Evolutionary conservation across 2,888 invertebrate species (phyloP), one percentile per base, ranked within the genome.

Genomic region (Lissonota sp.): DNA sequence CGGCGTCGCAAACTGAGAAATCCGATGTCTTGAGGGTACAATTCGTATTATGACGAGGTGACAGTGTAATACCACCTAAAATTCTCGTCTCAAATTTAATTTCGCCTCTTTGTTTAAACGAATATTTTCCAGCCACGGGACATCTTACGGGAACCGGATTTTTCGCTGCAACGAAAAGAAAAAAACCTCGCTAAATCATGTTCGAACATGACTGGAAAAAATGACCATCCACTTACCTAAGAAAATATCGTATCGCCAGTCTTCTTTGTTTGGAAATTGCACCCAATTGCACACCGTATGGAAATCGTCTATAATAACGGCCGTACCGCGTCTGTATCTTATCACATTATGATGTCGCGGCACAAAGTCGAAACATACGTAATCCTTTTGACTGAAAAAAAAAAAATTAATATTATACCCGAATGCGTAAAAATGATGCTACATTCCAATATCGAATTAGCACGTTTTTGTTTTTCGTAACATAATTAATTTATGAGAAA

Each of bases 311-410:
- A 96, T 97, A 71, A 98, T 98, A 86, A 98, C 97, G 0, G 98
- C 98, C 66, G 97, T 90, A 5, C 98, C 98, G 93, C 96, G 96
- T 49, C 98, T 95, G 92, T 97, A 99, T 86, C 99, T 94, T 86
- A 99, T 98, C 78, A 99, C 94, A 91, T 99, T 99, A 92, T 99
- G 99, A 93, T 99, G 99, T 75, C 98, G 96, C 0, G 98, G 98
- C 67, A 99, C 96, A 92, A 99, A 98, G 91, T 99, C 98, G 88
- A 99, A 99, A 90, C 99, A 99, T 6, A 99, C 96, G 91, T 97
- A 99, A 95, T 99, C 99, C 89, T 98, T 98, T 93, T 99, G 99
- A 92, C 99, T 96, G 90, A 78, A 80, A 85, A 80, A 82, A n/a
- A 26, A 26, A 26, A 26, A 26, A 26, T 26, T 26, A 26, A 26